Conservation (phyloP, 2,113 vertebrate genomes). For the Paraplagusia blochii region DNA sequence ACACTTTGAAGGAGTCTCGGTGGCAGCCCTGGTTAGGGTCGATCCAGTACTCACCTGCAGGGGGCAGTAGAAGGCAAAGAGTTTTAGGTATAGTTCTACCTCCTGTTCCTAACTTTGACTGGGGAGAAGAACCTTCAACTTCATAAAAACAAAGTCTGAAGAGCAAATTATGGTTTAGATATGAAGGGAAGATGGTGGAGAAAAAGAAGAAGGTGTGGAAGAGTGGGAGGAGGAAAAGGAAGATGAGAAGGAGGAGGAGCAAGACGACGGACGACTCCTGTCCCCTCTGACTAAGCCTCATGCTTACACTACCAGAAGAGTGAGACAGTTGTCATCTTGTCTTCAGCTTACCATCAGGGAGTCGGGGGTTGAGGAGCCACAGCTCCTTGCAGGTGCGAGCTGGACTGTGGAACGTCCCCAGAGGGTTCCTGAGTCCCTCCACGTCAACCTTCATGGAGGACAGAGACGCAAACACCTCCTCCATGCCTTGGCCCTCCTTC, state of each 20-base stretch:
- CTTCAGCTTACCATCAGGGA: constrained; percentile 84
- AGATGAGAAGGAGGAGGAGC: background rate
- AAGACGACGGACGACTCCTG: background rate
- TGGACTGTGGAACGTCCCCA: constrained; percentile 89
- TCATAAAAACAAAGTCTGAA: no score
- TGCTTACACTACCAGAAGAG: no score
- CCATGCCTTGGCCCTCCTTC: constrained; percentile 86
- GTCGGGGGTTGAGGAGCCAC: constrained; percentile 87
- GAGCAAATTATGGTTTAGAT: no score
- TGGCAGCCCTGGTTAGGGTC: constrained; percentile 98
- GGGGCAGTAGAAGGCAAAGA: no score
- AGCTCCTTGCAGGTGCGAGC: constrained; percentile 96
- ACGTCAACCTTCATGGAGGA: constrained; percentile 93
- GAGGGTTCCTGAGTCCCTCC: constrained; percentile 89
- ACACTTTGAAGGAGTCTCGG: constrained; percentile 94
- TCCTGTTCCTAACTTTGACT: no score
- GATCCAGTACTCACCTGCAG: constrained; percentile 94
- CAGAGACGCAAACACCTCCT: constrained; percentile 92
- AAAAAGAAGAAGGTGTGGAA: no score
- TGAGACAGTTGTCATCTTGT: no score
- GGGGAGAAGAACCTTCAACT: no score
- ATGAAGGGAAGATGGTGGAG: no score
- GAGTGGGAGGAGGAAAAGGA: background rate
- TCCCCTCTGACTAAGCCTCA: no score
- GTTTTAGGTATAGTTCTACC: no score